phyloP scores from a whole-genome alignment of 1,140 invertebrate genomes.

The Euschistus heros region DNA sequence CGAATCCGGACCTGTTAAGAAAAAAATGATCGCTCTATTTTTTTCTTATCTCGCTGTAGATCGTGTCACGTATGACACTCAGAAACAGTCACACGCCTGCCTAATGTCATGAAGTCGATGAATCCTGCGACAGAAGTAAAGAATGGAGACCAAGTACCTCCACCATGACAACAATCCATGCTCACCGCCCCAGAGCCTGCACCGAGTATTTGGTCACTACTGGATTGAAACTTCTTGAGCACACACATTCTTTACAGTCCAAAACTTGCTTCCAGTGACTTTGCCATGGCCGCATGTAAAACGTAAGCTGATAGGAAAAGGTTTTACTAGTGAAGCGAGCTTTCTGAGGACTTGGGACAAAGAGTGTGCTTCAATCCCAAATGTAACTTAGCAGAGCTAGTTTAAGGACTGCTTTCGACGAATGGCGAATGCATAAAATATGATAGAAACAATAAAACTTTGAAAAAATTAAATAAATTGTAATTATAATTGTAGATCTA shows the following conservation, averaged over 20 bases:
- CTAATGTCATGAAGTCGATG: neutral
- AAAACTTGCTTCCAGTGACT: neutral
- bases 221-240: neutral
- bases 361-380: neutral
- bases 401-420: neutral
- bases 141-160: neutral
- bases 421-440: no score
- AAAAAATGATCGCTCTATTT: slow-evolving; percentile 9
- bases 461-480: no score
- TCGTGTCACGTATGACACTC: neutral
- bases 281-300: neutral
- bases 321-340: neutral
- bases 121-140: neutral
- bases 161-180: no score
- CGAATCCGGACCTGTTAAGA: neutral
- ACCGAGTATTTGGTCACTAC: neutral
- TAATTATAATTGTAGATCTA: no score
- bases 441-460: no score
- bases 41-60: neutral
- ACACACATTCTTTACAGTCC: neutral
- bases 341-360: slow-evolving; percentile 8
- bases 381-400: neutral
- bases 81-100: slow-evolving; percentile 3
- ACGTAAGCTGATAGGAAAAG: neutral
- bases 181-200: neutral